phyloP scores from a whole-genome alignment of 2,888 invertebrate species.

The Sesamia inferens region DNA sequence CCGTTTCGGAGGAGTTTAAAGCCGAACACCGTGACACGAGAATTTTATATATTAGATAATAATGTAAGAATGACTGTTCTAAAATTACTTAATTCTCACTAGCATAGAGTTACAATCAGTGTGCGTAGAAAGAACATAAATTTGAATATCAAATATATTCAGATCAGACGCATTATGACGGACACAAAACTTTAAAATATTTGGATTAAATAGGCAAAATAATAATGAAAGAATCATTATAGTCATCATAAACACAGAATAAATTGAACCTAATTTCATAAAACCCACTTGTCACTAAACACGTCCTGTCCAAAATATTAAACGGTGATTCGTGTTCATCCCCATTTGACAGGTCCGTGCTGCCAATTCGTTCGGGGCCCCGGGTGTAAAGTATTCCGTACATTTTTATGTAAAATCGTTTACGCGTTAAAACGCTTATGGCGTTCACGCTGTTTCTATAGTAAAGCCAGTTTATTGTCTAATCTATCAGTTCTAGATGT shows the following conservation, averaged over 20 bases:
- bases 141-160: neutral
- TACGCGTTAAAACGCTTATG: too few relatives aligned
- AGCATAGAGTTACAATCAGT: neutral
- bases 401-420: slow-evolving; percentile 51
- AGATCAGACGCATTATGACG: neutral
- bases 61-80: too few relatives aligned
- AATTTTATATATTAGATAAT: too few relatives aligned
- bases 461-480: too few relatives aligned
- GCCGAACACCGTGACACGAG: too few relatives aligned
- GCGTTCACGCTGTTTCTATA: neutral
- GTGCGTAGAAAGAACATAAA: neutral
- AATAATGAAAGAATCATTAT: neutral
- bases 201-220: neutral
- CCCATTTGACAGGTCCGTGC: slow-evolving; percentile 36
- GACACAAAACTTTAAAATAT: neutral
- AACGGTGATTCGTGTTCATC: slow-evolving; percentile 28
- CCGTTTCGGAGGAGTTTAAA: too few relatives aligned
- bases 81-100: neutral
- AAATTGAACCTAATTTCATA: slow-evolving; percentile 5
- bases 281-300: slow-evolving; percentile 10
- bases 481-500: too few relatives aligned
- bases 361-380: slow-evolving; percentile 52
- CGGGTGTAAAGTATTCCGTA: slow-evolving; percentile 46
- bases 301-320: slow-evolving; percentile 27
- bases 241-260: neutral